phyloP scores from a whole-genome alignment of 2,113 vertebrate species.

The Microtus pennsylvanicus region DNA sequence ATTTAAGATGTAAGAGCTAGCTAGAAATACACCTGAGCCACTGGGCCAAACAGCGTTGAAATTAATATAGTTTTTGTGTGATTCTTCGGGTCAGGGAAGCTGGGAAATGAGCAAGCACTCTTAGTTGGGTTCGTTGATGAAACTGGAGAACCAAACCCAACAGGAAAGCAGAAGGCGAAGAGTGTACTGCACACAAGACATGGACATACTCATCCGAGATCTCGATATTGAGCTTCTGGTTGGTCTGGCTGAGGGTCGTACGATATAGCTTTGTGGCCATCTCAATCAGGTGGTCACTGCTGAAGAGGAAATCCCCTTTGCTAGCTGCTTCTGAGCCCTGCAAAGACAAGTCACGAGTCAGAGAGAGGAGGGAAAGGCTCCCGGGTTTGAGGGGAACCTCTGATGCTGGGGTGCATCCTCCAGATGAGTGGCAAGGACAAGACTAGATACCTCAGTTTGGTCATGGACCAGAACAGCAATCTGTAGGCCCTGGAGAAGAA shows the following conservation, averaged over 20 bases:
- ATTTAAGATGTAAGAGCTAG: too few species aligned
- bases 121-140: not conserved
- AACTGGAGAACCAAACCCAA: not conserved
- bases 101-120: too few species aligned
- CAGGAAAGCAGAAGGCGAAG: not conserved
- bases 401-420: not conserved
- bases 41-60: too few species aligned
- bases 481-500: not conserved
- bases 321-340: slow-evolving; percentile 94
- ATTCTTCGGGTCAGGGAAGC: too few species aligned
- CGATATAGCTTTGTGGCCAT: slow-evolving; percentile 98
- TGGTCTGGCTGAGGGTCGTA: slow-evolving; percentile 90
- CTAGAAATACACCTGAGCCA: too few species aligned
- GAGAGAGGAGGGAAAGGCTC: not conserved
- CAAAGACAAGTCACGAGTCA: slow-evolving; percentile 29
- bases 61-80: too few species aligned
- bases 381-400: not conserved
- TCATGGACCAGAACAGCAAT: not conserved
- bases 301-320: slow-evolving; percentile 99
- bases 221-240: slow-evolving; percentile 93
- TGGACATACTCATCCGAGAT: slow-evolving; percentile 97
- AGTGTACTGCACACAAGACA: not conserved
- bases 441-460: not conserved
- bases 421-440: not conserved
- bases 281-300: slow-evolving; percentile 97